These are phyloP conservation scores for Dolomedes plantarius DNA, from an alignment of 2,888 invertebrate genomes.

Conservation along the genomic window DNA sequence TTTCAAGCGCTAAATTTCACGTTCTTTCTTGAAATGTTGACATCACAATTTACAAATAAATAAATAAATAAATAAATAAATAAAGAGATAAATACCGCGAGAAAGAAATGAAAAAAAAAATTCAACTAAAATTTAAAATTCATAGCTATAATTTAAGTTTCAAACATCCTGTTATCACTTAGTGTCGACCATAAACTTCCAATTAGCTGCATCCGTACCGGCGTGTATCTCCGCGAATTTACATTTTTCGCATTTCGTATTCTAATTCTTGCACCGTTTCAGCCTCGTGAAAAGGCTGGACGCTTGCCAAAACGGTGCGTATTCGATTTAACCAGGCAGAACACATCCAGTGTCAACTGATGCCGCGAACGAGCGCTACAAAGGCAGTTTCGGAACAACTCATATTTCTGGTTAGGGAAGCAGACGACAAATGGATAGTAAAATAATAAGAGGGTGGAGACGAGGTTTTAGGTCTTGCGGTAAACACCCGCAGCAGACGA, in stretches of 20 bases:
- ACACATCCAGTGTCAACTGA: background rate
- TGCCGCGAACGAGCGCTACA: background rate
- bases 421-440: background rate
- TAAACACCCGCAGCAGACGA: background rate
- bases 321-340: background rate
- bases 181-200: too few relatives aligned
- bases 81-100: too few relatives aligned
- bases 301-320: background rate
- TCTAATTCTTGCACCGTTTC: background rate
- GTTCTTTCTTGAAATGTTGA: too few relatives aligned
- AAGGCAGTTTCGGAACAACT: background rate
- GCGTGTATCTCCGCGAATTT: too few relatives aligned
- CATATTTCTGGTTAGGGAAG: background rate
- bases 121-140: too few relatives aligned
- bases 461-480: background rate
- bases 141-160: too few relatives aligned
- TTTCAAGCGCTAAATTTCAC: too few relatives aligned
- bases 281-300: background rate
- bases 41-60: too few relatives aligned
- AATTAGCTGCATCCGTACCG: too few relatives aligned
- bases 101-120: too few relatives aligned
- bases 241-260: background rate
- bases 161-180: too few relatives aligned
- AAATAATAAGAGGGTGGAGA: constrained; percentile 8
- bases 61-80: too few relatives aligned